Evolutionary conservation across 2,113 vertebrate genomes (phyloP).

Genomic region (Mesitornis unicolor): DNA sequence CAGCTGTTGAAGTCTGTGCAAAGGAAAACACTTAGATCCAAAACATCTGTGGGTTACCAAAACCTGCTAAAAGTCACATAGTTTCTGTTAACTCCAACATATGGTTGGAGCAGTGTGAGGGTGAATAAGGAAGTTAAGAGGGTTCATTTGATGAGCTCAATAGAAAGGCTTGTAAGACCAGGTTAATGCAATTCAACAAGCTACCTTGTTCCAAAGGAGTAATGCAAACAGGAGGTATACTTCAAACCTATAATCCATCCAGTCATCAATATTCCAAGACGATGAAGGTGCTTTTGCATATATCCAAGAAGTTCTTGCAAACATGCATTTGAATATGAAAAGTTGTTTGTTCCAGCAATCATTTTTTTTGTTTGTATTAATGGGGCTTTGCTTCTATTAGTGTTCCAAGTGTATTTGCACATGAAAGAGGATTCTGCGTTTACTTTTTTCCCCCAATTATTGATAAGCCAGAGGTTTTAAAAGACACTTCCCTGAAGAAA

Average conservation of each 20-base stretch:
- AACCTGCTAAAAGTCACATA: neutral
- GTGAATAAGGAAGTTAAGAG: neutral
- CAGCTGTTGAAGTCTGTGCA: neutral
- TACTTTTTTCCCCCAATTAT: fast-evolving
- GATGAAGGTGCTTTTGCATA: neutral
- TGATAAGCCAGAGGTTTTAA: neutral
- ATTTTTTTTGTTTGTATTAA: neutral
- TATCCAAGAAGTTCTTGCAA: neutral
- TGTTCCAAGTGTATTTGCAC: neutral
- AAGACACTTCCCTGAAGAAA: neutral
- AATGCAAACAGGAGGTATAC: neutral
- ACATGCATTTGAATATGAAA: neutral
- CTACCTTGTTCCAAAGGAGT: neutral
- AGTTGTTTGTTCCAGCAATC: neutral
- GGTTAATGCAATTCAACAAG: neutral
- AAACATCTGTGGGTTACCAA: neutral
- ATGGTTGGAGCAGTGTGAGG: neutral
- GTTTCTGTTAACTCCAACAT: neutral
- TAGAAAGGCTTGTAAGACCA: neutral
- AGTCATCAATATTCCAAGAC: neutral
- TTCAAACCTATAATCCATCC: neutral
- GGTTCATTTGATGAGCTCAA: neutral
- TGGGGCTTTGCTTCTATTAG: neutral
- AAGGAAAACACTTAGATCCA: neutral
- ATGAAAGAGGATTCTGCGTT: neutral